Evolutionary conservation across 2,888 invertebrate genomes (phyloP), one percentile per base, ranked within the genome.

Genomic region (Trissolcus japonicus): DNA sequence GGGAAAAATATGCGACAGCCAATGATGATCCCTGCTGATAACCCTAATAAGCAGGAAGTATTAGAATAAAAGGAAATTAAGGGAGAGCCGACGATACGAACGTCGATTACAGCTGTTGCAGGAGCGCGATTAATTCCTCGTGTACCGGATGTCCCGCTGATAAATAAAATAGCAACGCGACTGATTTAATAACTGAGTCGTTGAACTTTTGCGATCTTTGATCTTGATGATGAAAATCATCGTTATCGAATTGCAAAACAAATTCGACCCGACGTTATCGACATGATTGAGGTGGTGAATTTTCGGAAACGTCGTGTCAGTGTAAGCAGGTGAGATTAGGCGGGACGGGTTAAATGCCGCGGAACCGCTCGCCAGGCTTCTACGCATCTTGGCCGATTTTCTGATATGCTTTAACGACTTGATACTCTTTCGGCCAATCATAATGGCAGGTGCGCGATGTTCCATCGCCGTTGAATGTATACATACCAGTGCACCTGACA

Each of bases 251-350:
- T 35, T 9, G 7, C 11, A 35, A n/a, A 35, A 35, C 35, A 35
- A 11, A 35, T 35, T 35, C 35, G 6, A 35, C 2, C 11, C 35
- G 35, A 25, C 35, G 11, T 35, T 35, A 35, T 11, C 35, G 11
- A 35, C 35, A 35, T 35, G 35, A 35, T 11, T 35, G 35, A 35
- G 35, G 35, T 35, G 11, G 9, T 35, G 35, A 9, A 35, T 35
- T 35, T 35, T 35, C 1, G 35, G 35, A 35, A 56, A 17, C 17
- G 29, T 69, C 35, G 35, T 35, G 7, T 35, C 35, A 11, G 35
- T 16, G 19, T 35, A 59, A 69, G 78, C 79, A 80, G 80, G 80
- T 79, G 81, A 78, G 66, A 76, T 80, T 63, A 43, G 35, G 6
- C 9, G 35, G 9, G 35, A 35, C 35, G 35, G 11, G 35, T 17